These are phyloP conservation scores for Limnothrissa miodon DNA, from an alignment of 2,113 vertebrate genomes.

Conservation along the genomic window DNA sequence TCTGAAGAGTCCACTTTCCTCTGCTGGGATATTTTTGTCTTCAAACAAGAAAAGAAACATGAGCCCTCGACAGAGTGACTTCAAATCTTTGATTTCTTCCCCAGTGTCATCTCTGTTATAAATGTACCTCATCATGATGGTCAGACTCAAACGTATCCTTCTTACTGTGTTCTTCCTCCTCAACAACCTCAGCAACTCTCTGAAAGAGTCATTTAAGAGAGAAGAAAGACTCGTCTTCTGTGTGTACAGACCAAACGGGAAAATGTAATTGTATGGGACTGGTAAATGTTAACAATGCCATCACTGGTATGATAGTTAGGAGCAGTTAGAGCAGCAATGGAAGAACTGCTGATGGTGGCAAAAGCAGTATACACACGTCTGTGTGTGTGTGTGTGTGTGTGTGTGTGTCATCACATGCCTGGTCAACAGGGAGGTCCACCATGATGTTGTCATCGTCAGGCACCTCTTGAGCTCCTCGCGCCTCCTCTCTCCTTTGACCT, in stretches of 20 bases:
- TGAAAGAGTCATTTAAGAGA: slow-evolving; percentile 47
- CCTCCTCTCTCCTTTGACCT: slow-evolving; percentile 66
- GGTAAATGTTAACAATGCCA: neutral
- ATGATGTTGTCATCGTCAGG: slow-evolving; percentile 72
- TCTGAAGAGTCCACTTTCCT: neutral
- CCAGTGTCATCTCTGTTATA: neutral
- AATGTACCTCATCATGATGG: slow-evolving; percentile 26
- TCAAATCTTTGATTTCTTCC: neutral
- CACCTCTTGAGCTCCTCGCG: slow-evolving; percentile 72
- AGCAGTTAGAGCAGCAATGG: neutral
- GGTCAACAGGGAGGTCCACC: slow-evolving; percentile 72
- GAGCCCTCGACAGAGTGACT: neutral
- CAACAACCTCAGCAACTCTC: slow-evolving; percentile 71
- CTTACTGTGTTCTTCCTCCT: slow-evolving; percentile 68
- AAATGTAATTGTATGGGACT: neutral
- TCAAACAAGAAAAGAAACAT: neutral
- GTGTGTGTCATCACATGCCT: too few relatives aligned
- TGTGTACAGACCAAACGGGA: too few relatives aligned
- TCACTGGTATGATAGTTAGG: neutral
- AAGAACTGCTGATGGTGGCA: too few relatives aligned
- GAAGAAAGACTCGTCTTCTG: too few relatives aligned
- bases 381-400: neutral
- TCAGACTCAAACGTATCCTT: slow-evolving; percentile 44
- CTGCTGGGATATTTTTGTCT: neutral
- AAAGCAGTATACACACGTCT: too few relatives aligned